These are phyloP conservation scores for Rhipidura dahli DNA, from an alignment of 2,113 vertebrate species.

Conservation along the genomic window DNA sequence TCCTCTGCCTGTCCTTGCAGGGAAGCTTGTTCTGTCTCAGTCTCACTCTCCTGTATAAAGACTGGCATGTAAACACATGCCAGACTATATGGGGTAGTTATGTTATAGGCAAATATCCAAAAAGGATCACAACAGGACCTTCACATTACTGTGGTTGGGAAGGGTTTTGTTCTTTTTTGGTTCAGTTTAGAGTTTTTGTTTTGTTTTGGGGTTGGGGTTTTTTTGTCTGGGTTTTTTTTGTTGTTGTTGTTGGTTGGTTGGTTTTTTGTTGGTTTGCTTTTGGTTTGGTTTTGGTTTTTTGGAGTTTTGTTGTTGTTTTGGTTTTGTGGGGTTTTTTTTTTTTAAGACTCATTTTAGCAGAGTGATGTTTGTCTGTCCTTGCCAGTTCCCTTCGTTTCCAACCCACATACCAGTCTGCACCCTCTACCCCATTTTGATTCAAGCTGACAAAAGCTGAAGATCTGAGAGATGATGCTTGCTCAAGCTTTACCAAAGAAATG, in stretches of 20 bases:
- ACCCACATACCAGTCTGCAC: fast-evolving
- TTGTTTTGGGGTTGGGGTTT: background rate
- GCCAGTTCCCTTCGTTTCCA: background rate
- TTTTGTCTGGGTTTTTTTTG: background rate
- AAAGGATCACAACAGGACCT: background rate
- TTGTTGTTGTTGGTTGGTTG: too few relatives aligned
- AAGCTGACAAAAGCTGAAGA: background rate
- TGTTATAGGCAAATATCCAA: background rate
- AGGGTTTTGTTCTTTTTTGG: background rate
- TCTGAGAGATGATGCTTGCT: background rate
- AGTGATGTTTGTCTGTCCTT: background rate
- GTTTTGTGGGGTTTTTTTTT: background rate
- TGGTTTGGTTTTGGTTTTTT: background rate
- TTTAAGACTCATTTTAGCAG: background rate
- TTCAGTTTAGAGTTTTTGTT: background rate
- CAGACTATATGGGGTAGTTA: background rate
- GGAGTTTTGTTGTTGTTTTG: background rate
- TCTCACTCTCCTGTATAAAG: background rate
- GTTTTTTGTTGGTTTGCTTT: too few relatives aligned
- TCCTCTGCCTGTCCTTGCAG: background rate
- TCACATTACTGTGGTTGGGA: background rate
- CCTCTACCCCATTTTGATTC: background rate
- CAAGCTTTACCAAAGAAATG: background rate
- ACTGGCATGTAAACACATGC: background rate
- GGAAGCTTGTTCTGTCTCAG: background rate